Conservation (phyloP, 1,140 invertebrate species). For the Danaus melanippus region DNA sequence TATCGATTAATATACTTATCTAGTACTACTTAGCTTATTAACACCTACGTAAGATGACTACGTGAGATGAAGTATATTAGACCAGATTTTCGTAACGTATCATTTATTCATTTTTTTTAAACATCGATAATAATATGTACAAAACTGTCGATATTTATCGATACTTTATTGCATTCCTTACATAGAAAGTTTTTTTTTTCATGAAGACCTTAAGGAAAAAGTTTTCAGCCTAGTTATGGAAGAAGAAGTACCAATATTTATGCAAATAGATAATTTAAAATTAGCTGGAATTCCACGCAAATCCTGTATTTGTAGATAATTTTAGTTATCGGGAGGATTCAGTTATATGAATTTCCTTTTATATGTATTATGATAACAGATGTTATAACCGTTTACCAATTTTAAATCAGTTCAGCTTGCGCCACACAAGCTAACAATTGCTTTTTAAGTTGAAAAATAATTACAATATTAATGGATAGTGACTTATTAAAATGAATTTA, state of each 20-base stretch:
- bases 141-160: too few species aligned
- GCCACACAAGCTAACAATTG: constrained; percentile 32
- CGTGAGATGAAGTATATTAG: too few species aligned
- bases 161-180: too few species aligned
- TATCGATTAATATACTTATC: constrained; percentile 14
- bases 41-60: too few species aligned
- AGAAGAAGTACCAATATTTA: not conserved
- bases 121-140: too few species aligned
- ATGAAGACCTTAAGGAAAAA: too few species aligned
- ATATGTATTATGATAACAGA: constrained; percentile 24
- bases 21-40: not conserved
- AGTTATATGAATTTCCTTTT: constrained; percentile 41
- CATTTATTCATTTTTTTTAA: too few species aligned
- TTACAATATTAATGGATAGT: constrained; percentile 22
- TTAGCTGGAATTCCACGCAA: constrained; percentile 18
- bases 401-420: constrained; percentile 40
- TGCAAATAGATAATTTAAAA: constrained; percentile 10
- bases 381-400: constrained; percentile 26
- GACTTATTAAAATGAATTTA: constrained; percentile 37
- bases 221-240: too few species aligned
- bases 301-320: constrained; percentile 35
- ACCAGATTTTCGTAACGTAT: too few species aligned
- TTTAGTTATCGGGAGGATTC: constrained; percentile 43
- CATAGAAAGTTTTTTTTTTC: too few species aligned
- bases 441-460: constrained; percentile 18